Conservation (phyloP, 2,113 vertebrate species). For the Mus spicilegus region DNA sequence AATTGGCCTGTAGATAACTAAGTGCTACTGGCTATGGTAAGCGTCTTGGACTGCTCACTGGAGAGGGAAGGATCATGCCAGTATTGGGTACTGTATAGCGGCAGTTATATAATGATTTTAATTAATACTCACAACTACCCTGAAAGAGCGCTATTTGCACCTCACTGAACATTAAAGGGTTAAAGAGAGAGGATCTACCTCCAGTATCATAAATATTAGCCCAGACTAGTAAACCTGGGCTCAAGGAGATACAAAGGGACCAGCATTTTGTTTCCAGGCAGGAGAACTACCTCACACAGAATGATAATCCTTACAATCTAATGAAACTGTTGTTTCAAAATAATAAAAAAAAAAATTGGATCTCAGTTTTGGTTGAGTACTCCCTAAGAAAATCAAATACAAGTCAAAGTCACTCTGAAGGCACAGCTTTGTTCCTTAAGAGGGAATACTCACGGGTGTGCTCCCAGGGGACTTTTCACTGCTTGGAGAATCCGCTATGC, state of each 20-base stretch:
- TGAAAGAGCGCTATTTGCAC: neutral
- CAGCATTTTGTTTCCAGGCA: conserved; percentile 6
- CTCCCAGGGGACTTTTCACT: conserved; percentile 86
- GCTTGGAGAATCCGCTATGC: conserved; percentile 83
- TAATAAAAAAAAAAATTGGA: neutral
- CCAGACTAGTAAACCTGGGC: neutral
- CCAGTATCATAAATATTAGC: neutral
- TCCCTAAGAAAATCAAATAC: neutral
- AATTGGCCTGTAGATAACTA: neutral
- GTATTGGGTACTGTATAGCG: neutral
- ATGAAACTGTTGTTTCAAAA: neutral
- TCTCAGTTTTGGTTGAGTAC: neutral
- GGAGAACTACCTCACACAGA: neutral
- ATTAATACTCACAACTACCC: neutral
- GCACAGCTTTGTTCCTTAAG: neutral
- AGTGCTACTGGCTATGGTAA: neutral
- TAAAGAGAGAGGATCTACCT: neutral
- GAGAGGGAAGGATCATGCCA: neutral
- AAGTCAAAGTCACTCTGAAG: neutral
- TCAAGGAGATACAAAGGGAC: neutral
- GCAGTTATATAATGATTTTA: neutral
- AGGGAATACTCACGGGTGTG: conserved; percentile 79
- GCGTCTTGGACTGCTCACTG: neutral
- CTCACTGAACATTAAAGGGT: neutral
- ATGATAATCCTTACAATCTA: neutral